Percentiles rank a stretch among this genome's conserved stretches.
phyloP scores from a whole-genome alignment of 2,888 invertebrate species.

The Nomada fucata region DNA sequence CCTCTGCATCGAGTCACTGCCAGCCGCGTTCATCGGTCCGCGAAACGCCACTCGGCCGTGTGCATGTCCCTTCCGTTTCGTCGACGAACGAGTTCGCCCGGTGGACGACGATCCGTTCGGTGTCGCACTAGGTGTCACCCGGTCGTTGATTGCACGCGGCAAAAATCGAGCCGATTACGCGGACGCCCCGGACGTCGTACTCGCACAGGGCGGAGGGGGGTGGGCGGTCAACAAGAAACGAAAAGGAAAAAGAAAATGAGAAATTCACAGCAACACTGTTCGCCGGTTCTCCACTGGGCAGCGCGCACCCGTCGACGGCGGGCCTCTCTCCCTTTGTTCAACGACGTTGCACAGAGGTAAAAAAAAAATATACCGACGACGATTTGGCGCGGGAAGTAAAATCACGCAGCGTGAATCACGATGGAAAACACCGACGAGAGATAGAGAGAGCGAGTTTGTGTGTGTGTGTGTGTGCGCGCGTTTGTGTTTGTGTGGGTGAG shows the following conservation, averaged over 20 bases:
- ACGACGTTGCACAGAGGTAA: background rate
- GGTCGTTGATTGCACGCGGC: constrained; percentile 22
- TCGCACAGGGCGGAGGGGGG: constrained; percentile 1
- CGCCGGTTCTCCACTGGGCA: constrained; percentile 37
- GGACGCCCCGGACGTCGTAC: background rate
- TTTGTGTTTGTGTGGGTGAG: no score
- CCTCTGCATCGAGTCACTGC: constrained; percentile 63
- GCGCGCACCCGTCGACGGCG: constrained; percentile 15
- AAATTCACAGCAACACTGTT: constrained; percentile 43
- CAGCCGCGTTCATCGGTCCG: constrained; percentile 64
- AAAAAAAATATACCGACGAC: background rate
- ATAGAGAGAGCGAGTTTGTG: background rate
- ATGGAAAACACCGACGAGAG: constrained; percentile 15
- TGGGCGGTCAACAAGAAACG: no score
- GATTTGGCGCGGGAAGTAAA: background rate
- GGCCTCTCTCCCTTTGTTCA: constrained; percentile 9
- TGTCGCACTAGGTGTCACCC: background rate
- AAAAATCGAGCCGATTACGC: constrained; percentile 2
- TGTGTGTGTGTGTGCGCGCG: background rate
- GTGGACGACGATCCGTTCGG: background rate
- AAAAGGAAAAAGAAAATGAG: background rate
- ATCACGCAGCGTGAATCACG: background rate
- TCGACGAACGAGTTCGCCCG: constrained; percentile 7
- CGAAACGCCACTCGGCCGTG: constrained; percentile 16
- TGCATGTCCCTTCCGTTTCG: constrained; percentile 40